Evolutionary conservation across 2,797 vertebrate species (phyloP).

Genomic region (Odontamblyopus lacepedii): DNA sequence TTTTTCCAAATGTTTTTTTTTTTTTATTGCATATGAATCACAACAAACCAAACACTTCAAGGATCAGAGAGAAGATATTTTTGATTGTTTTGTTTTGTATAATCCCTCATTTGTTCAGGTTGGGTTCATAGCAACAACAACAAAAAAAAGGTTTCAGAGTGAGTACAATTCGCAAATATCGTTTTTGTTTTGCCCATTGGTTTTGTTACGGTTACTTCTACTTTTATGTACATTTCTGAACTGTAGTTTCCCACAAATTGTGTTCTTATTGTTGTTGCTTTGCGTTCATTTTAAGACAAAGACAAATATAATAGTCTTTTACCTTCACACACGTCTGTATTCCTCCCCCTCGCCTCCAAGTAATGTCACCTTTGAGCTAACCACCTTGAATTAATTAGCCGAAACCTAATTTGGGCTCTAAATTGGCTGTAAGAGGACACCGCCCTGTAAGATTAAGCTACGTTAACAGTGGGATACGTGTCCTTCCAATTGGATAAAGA

Average conservation of each 20-base stretch:
- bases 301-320: too few relatives aligned
- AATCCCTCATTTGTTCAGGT: too few relatives aligned
- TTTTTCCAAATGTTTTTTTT: too few relatives aligned
- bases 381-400: constrained; percentile 59
- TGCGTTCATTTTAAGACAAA: background rate
- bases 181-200: too few relatives aligned
- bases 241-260: background rate
- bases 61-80: too few relatives aligned
- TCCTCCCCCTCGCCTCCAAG: constrained; percentile 19
- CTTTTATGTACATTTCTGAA: background rate
- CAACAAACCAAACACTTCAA: too few relatives aligned
- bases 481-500: constrained; percentile 44
- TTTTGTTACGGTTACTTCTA: too few relatives aligned
- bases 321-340: background rate
- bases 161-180: too few relatives aligned
- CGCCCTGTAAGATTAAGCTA: constrained; percentile 32
- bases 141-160: too few relatives aligned
- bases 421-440: constrained; percentile 14
- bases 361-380: constrained; percentile 44
- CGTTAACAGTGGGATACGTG: constrained; percentile 31
- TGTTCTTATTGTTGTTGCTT: background rate
- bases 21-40: too few relatives aligned
- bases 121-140: too few relatives aligned
- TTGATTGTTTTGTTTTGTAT: too few relatives aligned
- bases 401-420: constrained; percentile 31